A percentile compares a stretch with the other conserved stretches of the same genome.
phyloP scores from a whole-genome alignment of 2,797 vertebrate genomes.

The Helarctos malayanus region DNA sequence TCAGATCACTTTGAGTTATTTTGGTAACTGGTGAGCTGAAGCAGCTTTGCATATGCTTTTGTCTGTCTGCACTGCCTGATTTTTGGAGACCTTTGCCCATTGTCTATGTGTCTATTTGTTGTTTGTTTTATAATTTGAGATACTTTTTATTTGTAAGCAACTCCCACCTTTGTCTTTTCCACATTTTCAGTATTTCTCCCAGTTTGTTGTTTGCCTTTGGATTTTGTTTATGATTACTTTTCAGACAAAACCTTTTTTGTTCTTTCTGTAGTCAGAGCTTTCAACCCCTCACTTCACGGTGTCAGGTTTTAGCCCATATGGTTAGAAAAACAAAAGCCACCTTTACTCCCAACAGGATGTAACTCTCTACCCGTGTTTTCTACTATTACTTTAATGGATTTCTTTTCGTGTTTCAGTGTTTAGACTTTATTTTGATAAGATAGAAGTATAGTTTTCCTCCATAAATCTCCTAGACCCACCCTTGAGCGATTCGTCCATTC shows the following conservation, averaged over 20 bases:
- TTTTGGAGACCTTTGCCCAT: neutral
- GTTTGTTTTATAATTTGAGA: slow-evolving; percentile 22
- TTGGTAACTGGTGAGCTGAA: neutral
- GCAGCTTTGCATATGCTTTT: neutral
- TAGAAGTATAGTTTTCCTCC: neutral
- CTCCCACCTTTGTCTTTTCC: neutral
- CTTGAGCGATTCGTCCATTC: neutral
- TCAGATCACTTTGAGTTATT: neutral
- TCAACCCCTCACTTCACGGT: neutral
- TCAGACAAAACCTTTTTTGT: neutral
- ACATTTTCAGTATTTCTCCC: neutral
- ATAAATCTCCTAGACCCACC: neutral
- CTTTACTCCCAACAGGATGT: neutral
- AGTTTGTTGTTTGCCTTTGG: neutral
- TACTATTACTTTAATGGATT: neutral
- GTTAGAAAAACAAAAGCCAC: neutral
- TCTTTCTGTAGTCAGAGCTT: neutral
- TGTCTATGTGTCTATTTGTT: neutral
- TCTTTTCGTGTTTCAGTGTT: neutral
- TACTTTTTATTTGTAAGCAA: neutral
- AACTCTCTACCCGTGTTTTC: neutral
- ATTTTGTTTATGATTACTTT: neutral
- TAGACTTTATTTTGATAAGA: neutral
- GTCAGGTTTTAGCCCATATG: neutral
- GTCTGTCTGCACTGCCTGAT: neutral